Base-by-base conservation (phyloP, 2,888 invertebrate genomes). In the Microctonus hyperodae region DNA sequence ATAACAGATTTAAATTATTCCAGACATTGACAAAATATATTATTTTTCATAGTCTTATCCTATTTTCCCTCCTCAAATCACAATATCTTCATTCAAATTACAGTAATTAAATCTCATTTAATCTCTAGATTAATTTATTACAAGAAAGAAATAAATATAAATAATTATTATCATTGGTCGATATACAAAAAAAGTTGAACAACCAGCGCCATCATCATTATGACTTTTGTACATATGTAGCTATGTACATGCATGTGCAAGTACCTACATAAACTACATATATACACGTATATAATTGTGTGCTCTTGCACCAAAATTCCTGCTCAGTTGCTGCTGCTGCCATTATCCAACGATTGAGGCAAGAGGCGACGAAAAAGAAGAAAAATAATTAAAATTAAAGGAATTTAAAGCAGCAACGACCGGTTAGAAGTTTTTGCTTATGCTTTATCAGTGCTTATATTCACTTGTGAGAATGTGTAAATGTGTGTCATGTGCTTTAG, bases 1-100 rank as follows among this genome's bases (percentile, higher is more conserved):
- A 75, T 73, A 73, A 74, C 72, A 73, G 74, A 72, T 75, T 74
- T 71, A 74, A 75, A 73, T 74, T 74, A 74, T 75, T 77, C 73
- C 70, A 74, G 72, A 73, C 68, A 68, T 72, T 73, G 73, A 73
- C 70, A 73, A 55, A 70, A 74, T 75, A 74, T 71, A 72, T 72
- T 72, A 71, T 73, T 77, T 73, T 73, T 73, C 69, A 70, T 73
- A n/a, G n/a, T 70, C 69, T 74, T 69, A 70, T 72, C 68, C 51
- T 22, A 68, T 66, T 37, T 59, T 40, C 67, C 63, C 48, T 28
- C 28, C 60, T 67, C 10, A 16, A 22, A 57, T 62, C 53, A 61
- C 44, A 13, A 37, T 37, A n/a, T 7, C 16, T 44, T 28, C 7
- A 28, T 28, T 7, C 5, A 28, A 3, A 7, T 28, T n/a, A n/a